These are phyloP conservation scores for Raja brachyura DNA, from an alignment of 2,113 vertebrate genomes.

Conservation along the genomic window DNA sequence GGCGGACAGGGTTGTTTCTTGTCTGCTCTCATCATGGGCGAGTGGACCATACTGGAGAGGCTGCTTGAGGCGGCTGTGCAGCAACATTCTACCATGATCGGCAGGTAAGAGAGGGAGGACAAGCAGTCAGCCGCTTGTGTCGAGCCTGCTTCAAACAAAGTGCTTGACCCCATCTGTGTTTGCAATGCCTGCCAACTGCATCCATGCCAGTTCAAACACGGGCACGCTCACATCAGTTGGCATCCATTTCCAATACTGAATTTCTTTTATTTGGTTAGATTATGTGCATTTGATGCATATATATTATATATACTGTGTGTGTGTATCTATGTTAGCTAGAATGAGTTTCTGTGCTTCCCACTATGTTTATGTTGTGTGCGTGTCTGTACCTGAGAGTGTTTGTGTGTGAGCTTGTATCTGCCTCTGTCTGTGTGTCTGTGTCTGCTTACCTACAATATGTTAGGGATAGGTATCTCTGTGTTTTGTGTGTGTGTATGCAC, in stretches of 20 bases:
- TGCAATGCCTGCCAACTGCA: not conserved
- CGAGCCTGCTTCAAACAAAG: not conserved
- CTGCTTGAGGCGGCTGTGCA: slow-evolving; percentile 71
- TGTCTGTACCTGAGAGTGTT: not conserved
- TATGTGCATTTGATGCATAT: not conserved
- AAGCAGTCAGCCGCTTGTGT: not conserved
- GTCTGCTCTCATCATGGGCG: not conserved
- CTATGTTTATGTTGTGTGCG: not conserved
- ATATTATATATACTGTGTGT: not conserved
- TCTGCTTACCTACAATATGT: not conserved
- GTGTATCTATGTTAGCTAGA: not conserved
- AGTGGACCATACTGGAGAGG: slow-evolving; percentile 51
- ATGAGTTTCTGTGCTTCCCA: not conserved
- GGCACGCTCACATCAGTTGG: not conserved
- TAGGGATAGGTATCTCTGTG: not conserved
- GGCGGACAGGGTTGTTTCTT: not conserved
- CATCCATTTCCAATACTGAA: not conserved
- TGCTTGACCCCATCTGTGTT: not conserved
- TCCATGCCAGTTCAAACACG: not conserved
- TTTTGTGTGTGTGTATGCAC: not conserved
- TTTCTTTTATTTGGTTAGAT: not conserved
- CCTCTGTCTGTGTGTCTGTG: not conserved
- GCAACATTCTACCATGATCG: slow-evolving; percentile 74
- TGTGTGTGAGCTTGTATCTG: not conserved
- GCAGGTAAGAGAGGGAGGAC: slow-evolving; percentile 55